phyloP scores from a whole-genome alignment of 2,113 vertebrate species.

The Dipodomys spectabilis region DNA sequence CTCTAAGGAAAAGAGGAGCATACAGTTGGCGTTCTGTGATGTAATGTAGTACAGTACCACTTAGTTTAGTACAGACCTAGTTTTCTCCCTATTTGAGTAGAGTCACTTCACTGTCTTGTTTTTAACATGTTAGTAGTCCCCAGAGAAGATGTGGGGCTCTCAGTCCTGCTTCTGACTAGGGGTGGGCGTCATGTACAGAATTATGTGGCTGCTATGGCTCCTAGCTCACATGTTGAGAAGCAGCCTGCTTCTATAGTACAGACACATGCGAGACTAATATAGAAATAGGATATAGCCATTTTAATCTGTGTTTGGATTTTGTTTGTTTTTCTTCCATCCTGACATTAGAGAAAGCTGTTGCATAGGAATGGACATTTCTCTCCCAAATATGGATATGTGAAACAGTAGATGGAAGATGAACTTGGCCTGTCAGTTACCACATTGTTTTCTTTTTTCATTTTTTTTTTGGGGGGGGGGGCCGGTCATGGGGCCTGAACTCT shows the following conservation, averaged over 20 bases:
- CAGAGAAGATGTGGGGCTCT: neutral
- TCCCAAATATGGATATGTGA: neutral
- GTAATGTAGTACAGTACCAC: too few relatives aligned
- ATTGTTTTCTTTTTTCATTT: neutral
- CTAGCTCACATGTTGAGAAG: fast-evolving
- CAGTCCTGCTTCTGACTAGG: neutral
- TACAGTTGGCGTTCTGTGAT: neutral
- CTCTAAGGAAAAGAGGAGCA: neutral
- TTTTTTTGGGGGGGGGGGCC: too few relatives aligned
- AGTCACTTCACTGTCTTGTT: neutral
- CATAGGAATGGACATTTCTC: neutral
- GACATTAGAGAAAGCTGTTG: neutral
- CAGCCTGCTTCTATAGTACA: neutral
- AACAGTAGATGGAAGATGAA: neutral
- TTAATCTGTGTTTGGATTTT: neutral
- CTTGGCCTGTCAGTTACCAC: neutral
- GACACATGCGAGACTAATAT: neutral
- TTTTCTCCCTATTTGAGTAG: neutral
- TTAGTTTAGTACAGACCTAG: neutral
- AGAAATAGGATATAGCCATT: neutral
- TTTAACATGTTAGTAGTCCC: neutral
- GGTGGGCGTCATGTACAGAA: neutral
- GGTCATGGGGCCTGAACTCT: too few relatives aligned
- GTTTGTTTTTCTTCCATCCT: neutral
- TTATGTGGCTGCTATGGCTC: fast-evolving